Evolutionary conservation across 2,888 invertebrate genomes (phyloP).

Genomic region (Archips crataeganus): DNA sequence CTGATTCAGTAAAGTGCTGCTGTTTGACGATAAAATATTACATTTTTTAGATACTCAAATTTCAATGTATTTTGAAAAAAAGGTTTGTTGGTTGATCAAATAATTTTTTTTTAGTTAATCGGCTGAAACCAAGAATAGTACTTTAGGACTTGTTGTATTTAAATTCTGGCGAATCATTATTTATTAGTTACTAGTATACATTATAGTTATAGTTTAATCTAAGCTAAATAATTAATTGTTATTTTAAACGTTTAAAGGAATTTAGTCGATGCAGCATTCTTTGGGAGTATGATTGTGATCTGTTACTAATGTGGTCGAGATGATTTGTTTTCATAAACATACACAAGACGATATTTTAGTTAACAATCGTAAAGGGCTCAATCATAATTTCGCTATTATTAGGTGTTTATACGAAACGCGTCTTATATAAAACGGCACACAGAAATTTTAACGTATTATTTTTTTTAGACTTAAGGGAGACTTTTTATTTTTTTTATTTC

Average conservation of each 20-base stretch:
- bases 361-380: not conserved
- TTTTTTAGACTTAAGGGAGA: too few relatives aligned
- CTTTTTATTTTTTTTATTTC: too few relatives aligned
- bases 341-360: not conserved
- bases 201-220: too few relatives aligned
- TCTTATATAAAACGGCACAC: too few relatives aligned
- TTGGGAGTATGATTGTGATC: conserved; percentile 17
- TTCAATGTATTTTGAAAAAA: not conserved
- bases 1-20: not conserved
- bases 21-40: not conserved
- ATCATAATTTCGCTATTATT: too few relatives aligned
- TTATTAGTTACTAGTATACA: too few relatives aligned
- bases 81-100: not conserved
- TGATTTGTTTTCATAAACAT: conserved; percentile 16
- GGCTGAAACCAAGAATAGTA: not conserved
- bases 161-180: too few relatives aligned
- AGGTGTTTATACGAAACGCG: too few relatives aligned
- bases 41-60: not conserved
- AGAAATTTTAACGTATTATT: too few relatives aligned
- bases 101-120: too few relatives aligned
- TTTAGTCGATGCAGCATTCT: conserved; percentile 4
- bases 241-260: conserved; percentile 21
- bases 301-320: conserved; percentile 3
- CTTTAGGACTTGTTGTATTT: too few relatives aligned
- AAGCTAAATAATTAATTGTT: too few relatives aligned